phyloP scores from a whole-genome alignment of 2,888 invertebrate genomes.

The Cryptus armator region DNA sequence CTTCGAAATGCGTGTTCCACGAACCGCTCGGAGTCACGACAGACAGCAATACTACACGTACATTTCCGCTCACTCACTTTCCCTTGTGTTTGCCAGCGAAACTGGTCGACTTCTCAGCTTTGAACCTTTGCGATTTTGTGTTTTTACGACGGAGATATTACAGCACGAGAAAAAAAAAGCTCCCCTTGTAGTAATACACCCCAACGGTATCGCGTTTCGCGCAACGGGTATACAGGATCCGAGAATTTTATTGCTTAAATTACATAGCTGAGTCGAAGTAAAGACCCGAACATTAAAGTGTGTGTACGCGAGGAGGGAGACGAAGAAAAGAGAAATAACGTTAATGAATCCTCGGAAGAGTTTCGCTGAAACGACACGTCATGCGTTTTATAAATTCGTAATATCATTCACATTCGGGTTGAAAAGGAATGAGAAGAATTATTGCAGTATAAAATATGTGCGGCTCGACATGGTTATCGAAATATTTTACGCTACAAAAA shows the following conservation, averaged over 20 bases:
- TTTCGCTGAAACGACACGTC: constrained; percentile 7
- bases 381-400: constrained; percentile 33
- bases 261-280: constrained; percentile 16
- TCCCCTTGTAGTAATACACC: constrained; percentile 51
- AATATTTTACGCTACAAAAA: too few relatives aligned
- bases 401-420: not conserved
- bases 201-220: constrained; percentile 48
- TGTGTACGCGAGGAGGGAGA: constrained; percentile 10
- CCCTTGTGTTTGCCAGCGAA: not conserved
- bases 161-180: constrained; percentile 28
- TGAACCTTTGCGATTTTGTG: constrained; percentile 40
- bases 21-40: constrained; percentile 55
- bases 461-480: not conserved
- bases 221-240: constrained; percentile 18
- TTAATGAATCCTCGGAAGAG: constrained; percentile 43
- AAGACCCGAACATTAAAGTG: constrained; percentile 12
- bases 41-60: constrained; percentile 25
- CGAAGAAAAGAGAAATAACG: constrained; percentile 8
- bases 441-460: not conserved
- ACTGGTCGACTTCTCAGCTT: constrained; percentile 25
- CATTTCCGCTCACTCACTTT: constrained; percentile 28
- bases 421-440: not conserved
- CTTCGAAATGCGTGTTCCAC: constrained; percentile 42
- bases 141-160: constrained; percentile 59
- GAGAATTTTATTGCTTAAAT: constrained; percentile 59